Percentiles rank a stretch among this genome's conserved stretches.
Evolutionary conservation across 1,140 invertebrate species (phyloP).

Genomic region (Carcinoscorpius rotundicauda): DNA sequence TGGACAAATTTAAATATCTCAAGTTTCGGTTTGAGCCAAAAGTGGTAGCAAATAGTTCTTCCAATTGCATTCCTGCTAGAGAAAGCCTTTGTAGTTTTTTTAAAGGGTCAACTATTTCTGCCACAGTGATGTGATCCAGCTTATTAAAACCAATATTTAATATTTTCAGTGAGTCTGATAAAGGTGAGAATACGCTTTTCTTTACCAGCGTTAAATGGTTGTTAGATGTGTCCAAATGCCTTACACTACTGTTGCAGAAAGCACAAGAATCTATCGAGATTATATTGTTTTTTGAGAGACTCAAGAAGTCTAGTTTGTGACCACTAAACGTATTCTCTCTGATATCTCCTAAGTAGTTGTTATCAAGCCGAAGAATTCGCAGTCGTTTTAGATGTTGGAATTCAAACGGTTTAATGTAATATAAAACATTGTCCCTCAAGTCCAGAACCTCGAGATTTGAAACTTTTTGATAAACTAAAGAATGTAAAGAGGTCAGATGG

Average conservation of each 20-base stretch:
- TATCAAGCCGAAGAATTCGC: conserved; percentile 52
- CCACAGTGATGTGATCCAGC: conserved; percentile 34
- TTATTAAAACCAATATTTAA: conserved; percentile 54
- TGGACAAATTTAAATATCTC: conserved; percentile 25
- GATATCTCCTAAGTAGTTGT: conserved; percentile 54
- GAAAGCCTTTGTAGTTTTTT: conserved; percentile 42
- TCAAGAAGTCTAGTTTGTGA: conserved; percentile 36
- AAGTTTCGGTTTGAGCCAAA: conserved; percentile 22
- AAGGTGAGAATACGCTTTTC: conserved; percentile 42
- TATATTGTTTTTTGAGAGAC: conserved; percentile 53
- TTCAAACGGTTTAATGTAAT: conserved; percentile 34
- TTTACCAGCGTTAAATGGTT: conserved; percentile 56
- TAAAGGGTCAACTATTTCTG: conserved; percentile 41
- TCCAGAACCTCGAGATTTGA: conserved; percentile 24
- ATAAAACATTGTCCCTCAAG: conserved; percentile 52
- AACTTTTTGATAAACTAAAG: conserved; percentile 23
- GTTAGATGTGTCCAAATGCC: conserved; percentile 53
- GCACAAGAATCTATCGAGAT: conserved; percentile 53
- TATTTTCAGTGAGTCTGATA: conserved; percentile 45
- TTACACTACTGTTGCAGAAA: conserved; percentile 50
- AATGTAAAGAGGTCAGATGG: conserved; percentile 23
- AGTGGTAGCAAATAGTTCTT: conserved; percentile 19
- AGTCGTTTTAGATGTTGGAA: conserved; percentile 41
- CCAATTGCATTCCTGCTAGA: conserved; percentile 34
- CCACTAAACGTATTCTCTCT: conserved; percentile 56